Percentiles rank a stretch among this genome's conserved stretches.
Conservation (phyloP, 2,797 vertebrate species). For the Acrossocheilus wenchowensis region DNA sequence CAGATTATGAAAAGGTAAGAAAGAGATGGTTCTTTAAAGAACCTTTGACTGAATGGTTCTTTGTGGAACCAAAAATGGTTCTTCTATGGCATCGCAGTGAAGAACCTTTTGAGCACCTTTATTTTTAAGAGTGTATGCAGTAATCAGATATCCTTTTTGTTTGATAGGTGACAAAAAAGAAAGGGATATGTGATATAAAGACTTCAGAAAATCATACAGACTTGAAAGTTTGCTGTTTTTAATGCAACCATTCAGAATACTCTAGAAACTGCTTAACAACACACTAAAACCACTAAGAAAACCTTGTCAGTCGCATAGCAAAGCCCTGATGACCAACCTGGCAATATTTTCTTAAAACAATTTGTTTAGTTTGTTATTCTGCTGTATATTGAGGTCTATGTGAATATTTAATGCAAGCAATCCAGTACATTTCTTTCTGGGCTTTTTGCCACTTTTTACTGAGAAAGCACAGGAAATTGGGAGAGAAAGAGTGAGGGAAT, state of each 20-base stretch:
- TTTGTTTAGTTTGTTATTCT: conserved; percentile 11
- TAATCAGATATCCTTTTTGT: not conserved
- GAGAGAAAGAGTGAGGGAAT: not conserved
- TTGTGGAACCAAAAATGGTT: too few species aligned
- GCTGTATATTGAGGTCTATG: not conserved
- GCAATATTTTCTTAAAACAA: not conserved
- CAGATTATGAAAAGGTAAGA: too few species aligned
- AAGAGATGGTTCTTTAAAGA: too few species aligned
- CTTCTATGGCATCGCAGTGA: too few species aligned
- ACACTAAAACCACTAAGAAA: not conserved
- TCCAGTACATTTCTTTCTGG: conserved; percentile 26
- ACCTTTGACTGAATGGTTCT: too few species aligned
- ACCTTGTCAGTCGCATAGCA: not conserved
- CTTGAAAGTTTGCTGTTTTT: not conserved
- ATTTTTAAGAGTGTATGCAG: not conserved
- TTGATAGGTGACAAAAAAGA: not conserved
- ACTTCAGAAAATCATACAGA: not conserved
- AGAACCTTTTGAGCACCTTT: too few species aligned
- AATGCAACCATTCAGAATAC: not conserved
- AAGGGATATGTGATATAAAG: not conserved
- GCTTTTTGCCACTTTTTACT: conserved; percentile 26
- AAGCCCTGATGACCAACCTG: conserved; percentile 2
- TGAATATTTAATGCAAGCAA: conserved; percentile 34
- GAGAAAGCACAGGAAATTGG: conserved; percentile 12
- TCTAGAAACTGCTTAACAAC: not conserved